phyloP scores from a whole-genome alignment of 1,140 invertebrate genomes.

The Diabrotica virgifera region DNA sequence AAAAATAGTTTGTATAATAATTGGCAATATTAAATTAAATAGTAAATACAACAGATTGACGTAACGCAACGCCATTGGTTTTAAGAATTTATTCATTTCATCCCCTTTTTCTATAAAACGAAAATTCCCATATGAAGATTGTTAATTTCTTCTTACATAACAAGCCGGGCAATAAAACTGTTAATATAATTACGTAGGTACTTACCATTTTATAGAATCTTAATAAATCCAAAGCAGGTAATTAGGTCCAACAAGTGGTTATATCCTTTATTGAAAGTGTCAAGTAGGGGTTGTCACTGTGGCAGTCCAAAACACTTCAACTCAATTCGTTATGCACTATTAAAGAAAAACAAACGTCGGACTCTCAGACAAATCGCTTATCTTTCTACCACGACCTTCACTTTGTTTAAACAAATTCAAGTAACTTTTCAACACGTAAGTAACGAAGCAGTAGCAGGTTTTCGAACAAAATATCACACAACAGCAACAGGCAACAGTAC shows the following conservation, averaged over 20 bases:
- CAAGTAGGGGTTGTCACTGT: neutral
- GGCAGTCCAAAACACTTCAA: too few relatives aligned
- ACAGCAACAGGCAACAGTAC: neutral
- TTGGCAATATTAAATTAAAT: too few relatives aligned
- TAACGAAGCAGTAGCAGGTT: neutral
- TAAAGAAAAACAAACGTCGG: too few relatives aligned
- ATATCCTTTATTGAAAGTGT: neutral
- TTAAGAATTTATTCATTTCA: too few relatives aligned
- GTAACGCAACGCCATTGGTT: too few relatives aligned
- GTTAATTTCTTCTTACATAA: neutral
- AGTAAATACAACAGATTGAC: too few relatives aligned
- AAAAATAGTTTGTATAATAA: too few relatives aligned
- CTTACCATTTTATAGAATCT: neutral
- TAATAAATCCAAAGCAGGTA: neutral
- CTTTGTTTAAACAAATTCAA: conserved; percentile 1
- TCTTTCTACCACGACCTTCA: neutral
- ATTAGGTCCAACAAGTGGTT: neutral
- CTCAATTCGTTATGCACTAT: too few relatives aligned
- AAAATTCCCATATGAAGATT: too few relatives aligned
- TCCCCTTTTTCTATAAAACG: too few relatives aligned
- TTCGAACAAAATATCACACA: neutral
- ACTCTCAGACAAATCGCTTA: neutral
- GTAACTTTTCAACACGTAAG: conserved; percentile 2
- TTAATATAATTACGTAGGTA: neutral
- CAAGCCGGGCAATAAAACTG: neutral